Conservation (phyloP, 1,140 invertebrate species). For the Bombus ignitus region DNA sequence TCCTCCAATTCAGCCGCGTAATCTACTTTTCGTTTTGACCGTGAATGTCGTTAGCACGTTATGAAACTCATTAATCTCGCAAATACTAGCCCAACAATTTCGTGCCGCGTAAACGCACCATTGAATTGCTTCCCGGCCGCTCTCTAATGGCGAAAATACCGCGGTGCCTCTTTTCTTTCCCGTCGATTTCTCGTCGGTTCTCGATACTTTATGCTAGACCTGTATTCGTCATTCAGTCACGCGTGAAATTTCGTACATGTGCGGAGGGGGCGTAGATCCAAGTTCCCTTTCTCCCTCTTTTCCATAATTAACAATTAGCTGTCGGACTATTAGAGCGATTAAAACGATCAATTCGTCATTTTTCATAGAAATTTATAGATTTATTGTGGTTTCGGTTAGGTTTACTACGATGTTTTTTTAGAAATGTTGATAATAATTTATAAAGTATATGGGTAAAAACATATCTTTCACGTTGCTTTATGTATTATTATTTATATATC, state of each 20-base stretch:
- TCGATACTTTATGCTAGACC: neutral
- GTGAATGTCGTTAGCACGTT: slow-evolving; percentile 79
- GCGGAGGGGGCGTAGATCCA: neutral
- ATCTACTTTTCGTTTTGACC: slow-evolving; percentile 78
- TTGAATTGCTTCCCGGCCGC: slow-evolving; percentile 67
- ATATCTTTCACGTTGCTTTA: too few species aligned
- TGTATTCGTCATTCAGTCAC: slow-evolving; percentile 7
- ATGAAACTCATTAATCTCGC: slow-evolving; percentile 79
- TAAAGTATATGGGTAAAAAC: too few species aligned
- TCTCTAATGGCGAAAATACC: slow-evolving; percentile 67
- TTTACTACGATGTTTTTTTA: too few species aligned
- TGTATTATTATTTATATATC: too few species aligned
- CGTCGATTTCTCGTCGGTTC: slow-evolving; percentile 8
- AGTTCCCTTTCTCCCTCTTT: neutral
- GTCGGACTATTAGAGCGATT: neutral
- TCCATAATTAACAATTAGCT: neutral
- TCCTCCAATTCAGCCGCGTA: slow-evolving; percentile 74
- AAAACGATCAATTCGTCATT: neutral
- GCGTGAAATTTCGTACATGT: neutral
- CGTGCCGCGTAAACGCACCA: slow-evolving; percentile 65
- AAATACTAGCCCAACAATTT: slow-evolving; percentile 76
- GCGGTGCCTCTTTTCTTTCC: slow-evolving; percentile 56
- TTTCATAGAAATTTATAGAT: neutral
- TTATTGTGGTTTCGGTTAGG: too few species aligned
- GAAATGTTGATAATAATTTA: too few species aligned